Evolutionary conservation across 37 sponge, comb jelly and placozoan genomes (phyloP).

Genomic region (Diacarnus erythraeanus): DNA sequence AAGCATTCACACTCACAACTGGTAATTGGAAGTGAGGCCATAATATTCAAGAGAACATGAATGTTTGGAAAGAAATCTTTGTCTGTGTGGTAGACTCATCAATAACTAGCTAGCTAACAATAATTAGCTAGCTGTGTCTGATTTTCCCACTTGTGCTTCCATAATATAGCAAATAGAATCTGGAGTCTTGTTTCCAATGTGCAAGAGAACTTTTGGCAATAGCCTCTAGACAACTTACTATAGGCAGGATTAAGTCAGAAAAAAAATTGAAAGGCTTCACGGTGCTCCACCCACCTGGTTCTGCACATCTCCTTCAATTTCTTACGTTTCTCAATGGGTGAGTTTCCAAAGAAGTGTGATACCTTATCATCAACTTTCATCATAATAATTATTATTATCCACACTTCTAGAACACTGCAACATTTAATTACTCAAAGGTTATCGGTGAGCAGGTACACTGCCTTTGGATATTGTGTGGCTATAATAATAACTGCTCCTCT

Average conservation of each 20-base stretch:
- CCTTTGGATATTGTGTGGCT: too few relatives aligned
- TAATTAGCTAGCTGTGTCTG: conserved; percentile 3
- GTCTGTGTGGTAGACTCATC: conserved; percentile 30
- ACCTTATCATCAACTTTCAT: too few relatives aligned
- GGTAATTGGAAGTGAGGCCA: conserved; percentile 55
- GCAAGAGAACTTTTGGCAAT: conserved; percentile 1
- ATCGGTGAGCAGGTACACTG: too few relatives aligned
- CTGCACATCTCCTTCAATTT: too few relatives aligned
- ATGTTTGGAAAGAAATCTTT: conserved; percentile 36
- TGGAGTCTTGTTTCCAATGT: conserved; percentile 54
- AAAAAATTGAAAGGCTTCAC: conserved; percentile 46
- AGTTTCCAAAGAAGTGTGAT: too few relatives aligned
- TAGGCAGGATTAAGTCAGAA: conserved; percentile 14
- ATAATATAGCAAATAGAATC: conserved; percentile 42
- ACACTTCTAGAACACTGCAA: too few relatives aligned
- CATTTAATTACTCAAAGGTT: too few relatives aligned
- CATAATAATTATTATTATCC: too few relatives aligned
- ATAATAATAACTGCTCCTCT: too few relatives aligned
- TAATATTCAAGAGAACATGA: too few relatives aligned
- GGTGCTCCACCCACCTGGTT: conserved; percentile 51
- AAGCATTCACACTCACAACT: conserved; percentile 68
- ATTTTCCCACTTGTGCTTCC: conserved; percentile 28
- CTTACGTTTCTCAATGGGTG: not conserved
- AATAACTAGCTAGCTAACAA: conserved; percentile 1
- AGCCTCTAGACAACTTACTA: conserved; percentile 22